A percentile compares a stretch with the other conserved stretches of the same genome.
Conservation (phyloP, 2,113 vertebrate species). For the Coregonus clupeaformis region DNA sequence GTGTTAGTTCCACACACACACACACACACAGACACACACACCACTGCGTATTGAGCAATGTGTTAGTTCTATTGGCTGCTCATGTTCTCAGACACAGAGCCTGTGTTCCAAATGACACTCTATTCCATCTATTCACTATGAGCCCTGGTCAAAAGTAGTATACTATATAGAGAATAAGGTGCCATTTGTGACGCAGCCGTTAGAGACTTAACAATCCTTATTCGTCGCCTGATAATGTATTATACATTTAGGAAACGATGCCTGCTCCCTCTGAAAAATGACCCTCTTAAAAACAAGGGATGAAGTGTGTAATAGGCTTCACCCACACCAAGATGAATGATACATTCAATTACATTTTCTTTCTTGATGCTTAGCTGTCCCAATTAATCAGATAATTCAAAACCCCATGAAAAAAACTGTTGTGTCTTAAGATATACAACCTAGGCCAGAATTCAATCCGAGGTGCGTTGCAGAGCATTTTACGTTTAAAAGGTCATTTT, state of each 20-base stretch:
- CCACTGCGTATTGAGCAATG: too few species aligned
- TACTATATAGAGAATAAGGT: too few species aligned
- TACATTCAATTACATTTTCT: constrained; percentile 1
- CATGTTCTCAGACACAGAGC: neutral
- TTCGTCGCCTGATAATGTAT: neutral
- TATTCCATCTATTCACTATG: too few species aligned
- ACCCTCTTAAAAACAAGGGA: neutral
- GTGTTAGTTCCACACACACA: neutral
- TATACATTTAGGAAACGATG: neutral
- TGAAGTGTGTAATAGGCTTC: neutral
- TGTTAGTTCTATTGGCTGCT: neutral
- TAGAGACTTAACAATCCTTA: neutral
- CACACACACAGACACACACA: neutral
- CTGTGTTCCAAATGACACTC: neutral
- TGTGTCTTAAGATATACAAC: neutral
- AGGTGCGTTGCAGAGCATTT: constrained; percentile 12
- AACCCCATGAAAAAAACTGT: neutral
- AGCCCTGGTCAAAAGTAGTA: too few species aligned
- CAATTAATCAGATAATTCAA: neutral
- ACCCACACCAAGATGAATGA: neutral
- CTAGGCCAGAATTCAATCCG: neutral
- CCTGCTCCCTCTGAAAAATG: constrained; percentile 1
- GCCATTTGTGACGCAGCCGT: too few species aligned
- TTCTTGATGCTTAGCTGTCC: neutral
- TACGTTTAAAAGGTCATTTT: too few species aligned